Base-by-base conservation (phyloP, 2,888 invertebrate species). In the Oeneis ivallda region DNA sequence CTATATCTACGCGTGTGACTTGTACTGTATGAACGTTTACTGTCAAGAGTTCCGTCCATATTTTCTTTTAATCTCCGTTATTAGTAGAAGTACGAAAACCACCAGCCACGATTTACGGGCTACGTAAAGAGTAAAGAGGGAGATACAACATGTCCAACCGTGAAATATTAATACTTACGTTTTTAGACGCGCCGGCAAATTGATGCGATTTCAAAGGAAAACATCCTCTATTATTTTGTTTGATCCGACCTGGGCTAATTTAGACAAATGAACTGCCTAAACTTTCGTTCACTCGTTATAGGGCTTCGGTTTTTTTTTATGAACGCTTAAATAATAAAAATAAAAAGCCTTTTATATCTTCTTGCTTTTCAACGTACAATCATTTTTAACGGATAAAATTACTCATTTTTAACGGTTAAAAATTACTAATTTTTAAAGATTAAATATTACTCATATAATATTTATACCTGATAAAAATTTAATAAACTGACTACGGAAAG, bases 101-200 rank as follows among this genome's bases (percentile, higher is more conserved):
- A n/a, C 45, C 19, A 45, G 19, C 45, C 34, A 59, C 64, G 59
- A 64, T 64, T 64, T 64, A 64, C 64, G 45, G 59, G 45, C 59
- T 60, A 47, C 64, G 47, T 65, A 65, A 6, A 47, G 47, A 54
- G 54, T n/a, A n/a, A n/a, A n/a, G n/a, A n/a, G n/a, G n/a, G n/a
- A n/a, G 64, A 65, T 65, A 53, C 60, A 65, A 60, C 37, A 65
- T 65, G 64, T 65, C 64, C 59, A 47, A 65, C 47, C 13, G 53
- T 60, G 54, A 65, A 65, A 60, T 65, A 65, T 60, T 53, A 19
- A 60, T 13, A 37, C 47, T 37, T 60, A 60, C 32, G 54, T 60
- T 54, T 43, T 59, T 47, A 65, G 60, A 47, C 47, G 37, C 15
- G 19, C 9, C 32, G n/a, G 39, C 8, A 52, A 53, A 58, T 53